Conservation (phyloP, 2,888 invertebrate species). For the Acleris literana region DNA sequence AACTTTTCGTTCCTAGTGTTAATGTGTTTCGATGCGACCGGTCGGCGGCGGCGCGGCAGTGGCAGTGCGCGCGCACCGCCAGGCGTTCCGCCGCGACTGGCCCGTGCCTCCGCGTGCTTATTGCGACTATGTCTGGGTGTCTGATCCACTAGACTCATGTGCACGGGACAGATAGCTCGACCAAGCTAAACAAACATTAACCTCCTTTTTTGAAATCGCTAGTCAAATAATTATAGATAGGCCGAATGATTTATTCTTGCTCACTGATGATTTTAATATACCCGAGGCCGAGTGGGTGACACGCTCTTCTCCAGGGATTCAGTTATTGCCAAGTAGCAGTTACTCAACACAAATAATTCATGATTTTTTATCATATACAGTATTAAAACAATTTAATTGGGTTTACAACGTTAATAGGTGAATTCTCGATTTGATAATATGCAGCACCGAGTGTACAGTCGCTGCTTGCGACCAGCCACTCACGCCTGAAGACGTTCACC, state of each 20-base stretch:
- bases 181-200: constrained; percentile 1
- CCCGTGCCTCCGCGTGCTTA: constrained; percentile 12
- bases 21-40: constrained; percentile 30
- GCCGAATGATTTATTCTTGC: constrained; percentile 18
- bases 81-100: constrained; percentile 14
- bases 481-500: constrained; percentile 4
- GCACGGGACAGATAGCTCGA: too few relatives aligned
- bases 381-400: constrained; percentile 14
- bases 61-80: constrained; percentile 6
- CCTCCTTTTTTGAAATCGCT: constrained; percentile 15
- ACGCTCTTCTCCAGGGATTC: background rate
- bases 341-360: constrained; percentile 1
- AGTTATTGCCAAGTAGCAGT: background rate
- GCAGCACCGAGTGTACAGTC: background rate
- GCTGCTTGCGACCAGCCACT: constrained; percentile 8
- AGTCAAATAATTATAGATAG: constrained; percentile 17
- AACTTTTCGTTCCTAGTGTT: constrained; percentile 32
- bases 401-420: constrained; percentile 2
- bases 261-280: constrained; percentile 30
- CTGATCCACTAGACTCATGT: background rate
- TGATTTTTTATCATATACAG: constrained; percentile 14
- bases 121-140: constrained; percentile 13
- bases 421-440: constrained; percentile 15
- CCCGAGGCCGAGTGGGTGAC: constrained; percentile 3
- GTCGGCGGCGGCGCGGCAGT: constrained; percentile 20